Conservation (phyloP, 2,797 vertebrate species). For the Amblyraja radiata region DNA sequence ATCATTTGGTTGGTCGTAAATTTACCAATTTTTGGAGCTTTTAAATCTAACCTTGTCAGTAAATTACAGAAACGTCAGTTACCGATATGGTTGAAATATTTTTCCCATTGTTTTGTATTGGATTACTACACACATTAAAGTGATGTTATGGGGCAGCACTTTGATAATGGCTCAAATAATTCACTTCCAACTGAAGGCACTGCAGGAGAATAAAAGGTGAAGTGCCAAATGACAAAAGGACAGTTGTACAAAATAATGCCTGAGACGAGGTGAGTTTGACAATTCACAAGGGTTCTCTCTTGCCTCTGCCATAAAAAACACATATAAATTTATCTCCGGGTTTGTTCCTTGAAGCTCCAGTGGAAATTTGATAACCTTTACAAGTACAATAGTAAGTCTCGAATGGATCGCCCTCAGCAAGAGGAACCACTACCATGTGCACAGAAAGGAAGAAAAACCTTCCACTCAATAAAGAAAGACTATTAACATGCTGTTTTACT, state of each 20-base stretch:
- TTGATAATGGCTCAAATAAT: slow-evolving; percentile 6
- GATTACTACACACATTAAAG: neutral
- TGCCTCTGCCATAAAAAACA: neutral
- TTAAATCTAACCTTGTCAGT: slow-evolving; percentile 9
- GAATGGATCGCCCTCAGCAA: neutral
- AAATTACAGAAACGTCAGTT: neutral
- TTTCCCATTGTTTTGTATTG: neutral
- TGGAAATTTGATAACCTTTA: neutral
- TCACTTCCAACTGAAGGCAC: neutral
- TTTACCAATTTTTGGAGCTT: neutral
- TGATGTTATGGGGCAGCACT: neutral
- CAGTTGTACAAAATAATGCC: neutral
- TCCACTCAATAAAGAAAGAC: neutral
- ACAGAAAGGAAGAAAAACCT: neutral
- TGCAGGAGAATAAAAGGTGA: neutral
- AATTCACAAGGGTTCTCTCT: neutral
- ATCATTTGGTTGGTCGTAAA: neutral
- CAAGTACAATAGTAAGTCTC: neutral
- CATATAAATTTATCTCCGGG: neutral
- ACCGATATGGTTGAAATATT: neutral
- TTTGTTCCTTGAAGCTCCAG: neutral
- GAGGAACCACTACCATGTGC: neutral
- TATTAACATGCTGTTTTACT: neutral
- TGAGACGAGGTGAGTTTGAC: too few relatives aligned
- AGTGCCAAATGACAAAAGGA: neutral